Percentiles rank a stretch among this genome's conserved stretches.
Evolutionary conservation across 35 echinoderm and acorn worm genomes (phyloP).

Genomic region (Lytechinus pictus): DNA sequence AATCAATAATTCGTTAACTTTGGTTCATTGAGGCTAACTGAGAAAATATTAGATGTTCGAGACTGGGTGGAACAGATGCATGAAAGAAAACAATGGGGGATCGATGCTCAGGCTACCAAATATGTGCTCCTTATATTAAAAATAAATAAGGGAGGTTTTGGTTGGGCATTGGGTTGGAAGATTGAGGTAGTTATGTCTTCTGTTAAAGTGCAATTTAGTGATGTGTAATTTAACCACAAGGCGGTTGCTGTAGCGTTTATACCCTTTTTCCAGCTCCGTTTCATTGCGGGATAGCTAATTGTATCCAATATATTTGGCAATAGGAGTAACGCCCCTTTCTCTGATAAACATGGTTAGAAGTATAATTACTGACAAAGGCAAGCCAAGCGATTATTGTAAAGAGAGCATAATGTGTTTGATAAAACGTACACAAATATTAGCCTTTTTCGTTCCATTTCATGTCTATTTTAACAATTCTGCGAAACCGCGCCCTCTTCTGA

Average conservation of each 20-base stretch:
- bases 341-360: no score
- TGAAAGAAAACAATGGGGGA: not conserved
- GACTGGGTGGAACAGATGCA: not conserved
- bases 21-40: slow-evolving; percentile 2
- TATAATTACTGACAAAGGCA: no score
- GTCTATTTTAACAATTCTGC: no score
- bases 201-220: not conserved
- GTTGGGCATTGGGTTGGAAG: not conserved
- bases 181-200: not conserved
- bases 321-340: no score
- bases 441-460: no score
- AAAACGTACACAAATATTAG: no score
- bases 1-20: slow-evolving; percentile 15
- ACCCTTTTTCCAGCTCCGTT: not conserved
- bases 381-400: no score
- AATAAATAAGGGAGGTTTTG: not conserved
- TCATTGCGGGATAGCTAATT: no score
- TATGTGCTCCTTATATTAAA: not conserved
- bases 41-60: not conserved
- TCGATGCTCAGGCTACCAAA: not conserved
- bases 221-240: not conserved
- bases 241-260: not conserved
- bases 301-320: no score
- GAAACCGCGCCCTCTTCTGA: no score
- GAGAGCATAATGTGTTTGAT: no score